These are phyloP conservation scores for Florisuga fusca DNA, from an alignment of 2,797 vertebrate genomes.

Conservation along the genomic window DNA sequence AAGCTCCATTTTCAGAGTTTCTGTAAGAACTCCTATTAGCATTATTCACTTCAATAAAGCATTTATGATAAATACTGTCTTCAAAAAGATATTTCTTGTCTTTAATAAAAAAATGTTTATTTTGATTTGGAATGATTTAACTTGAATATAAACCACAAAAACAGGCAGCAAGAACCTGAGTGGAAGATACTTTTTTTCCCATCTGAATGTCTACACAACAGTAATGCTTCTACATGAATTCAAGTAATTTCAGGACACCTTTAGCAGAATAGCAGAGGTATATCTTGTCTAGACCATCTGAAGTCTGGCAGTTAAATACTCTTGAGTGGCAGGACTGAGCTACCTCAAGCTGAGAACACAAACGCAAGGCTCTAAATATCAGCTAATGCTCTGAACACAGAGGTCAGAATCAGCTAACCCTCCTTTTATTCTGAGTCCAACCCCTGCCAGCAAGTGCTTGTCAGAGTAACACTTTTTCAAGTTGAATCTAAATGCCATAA, in stretches of 20 bases:
- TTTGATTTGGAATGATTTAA: neutral
- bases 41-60: neutral
- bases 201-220: neutral
- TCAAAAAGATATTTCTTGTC: neutral
- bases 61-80: neutral
- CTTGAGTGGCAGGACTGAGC: neutral
- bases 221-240: neutral
- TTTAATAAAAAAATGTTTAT: neutral
- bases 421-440: neutral
- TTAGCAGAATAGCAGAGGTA: neutral
- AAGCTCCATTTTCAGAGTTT: neutral
- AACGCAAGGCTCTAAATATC: neutral
- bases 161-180: neutral
- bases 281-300: neutral
- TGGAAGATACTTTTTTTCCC: neutral
- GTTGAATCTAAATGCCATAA: neutral
- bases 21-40: neutral
- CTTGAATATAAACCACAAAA: neutral
- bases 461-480: neutral
- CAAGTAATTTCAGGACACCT: neutral
- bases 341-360: constrained; percentile 2
- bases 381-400: constrained; percentile 12
- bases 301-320: neutral
- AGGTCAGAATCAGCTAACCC: neutral
- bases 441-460: neutral